A percentile compares a stretch with the other conserved stretches of the same genome.
Conservation (phyloP, 2,888 invertebrate genomes). For the Conchocele bisecta region DNA sequence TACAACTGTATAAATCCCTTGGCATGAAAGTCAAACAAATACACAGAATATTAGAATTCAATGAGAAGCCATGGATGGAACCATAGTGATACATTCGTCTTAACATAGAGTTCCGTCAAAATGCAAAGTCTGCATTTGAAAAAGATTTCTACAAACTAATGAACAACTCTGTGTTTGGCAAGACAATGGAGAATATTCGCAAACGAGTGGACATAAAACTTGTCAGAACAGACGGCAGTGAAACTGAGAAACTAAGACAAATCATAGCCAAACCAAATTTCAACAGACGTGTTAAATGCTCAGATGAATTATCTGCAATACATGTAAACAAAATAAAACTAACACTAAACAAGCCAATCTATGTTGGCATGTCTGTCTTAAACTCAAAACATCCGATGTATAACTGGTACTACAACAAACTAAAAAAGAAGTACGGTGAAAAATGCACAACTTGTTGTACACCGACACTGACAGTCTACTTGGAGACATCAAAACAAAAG, state of each 20-base stretch:
- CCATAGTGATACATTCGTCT: conserved; percentile 76
- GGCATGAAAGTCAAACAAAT: conserved; percentile 70
- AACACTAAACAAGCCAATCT: conserved; percentile 42
- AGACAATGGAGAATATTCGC: conserved; percentile 27
- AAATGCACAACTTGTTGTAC: conserved; percentile 40
- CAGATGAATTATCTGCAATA: conserved; percentile 31
- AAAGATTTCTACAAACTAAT: conserved; percentile 72
- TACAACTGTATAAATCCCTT: conserved; percentile 71
- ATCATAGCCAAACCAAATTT: conserved; percentile 26
- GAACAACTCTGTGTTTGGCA: conserved; percentile 36
- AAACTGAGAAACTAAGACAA: conserved; percentile 32
- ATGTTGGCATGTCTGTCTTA: conserved; percentile 35
- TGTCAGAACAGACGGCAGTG: conserved; percentile 22
- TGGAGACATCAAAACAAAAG: conserved; percentile 72
- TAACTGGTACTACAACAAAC: conserved; percentile 76
- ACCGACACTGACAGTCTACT: conserved; percentile 72
- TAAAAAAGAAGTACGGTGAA: conserved; percentile 69
- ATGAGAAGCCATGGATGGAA: conserved; percentile 74
- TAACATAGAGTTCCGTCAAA: conserved; percentile 62
- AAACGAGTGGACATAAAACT: conserved; percentile 32
- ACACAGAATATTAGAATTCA: conserved; percentile 75
- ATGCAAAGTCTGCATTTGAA: conserved; percentile 77
- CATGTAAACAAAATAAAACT: conserved; percentile 41
- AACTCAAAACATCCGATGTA: conserved; percentile 44
- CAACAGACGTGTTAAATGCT: conserved; percentile 31